These are phyloP conservation scores for Drosophila seclusa DNA, from an alignment of 2,888 invertebrate species.

Conservation along the genomic window DNA sequence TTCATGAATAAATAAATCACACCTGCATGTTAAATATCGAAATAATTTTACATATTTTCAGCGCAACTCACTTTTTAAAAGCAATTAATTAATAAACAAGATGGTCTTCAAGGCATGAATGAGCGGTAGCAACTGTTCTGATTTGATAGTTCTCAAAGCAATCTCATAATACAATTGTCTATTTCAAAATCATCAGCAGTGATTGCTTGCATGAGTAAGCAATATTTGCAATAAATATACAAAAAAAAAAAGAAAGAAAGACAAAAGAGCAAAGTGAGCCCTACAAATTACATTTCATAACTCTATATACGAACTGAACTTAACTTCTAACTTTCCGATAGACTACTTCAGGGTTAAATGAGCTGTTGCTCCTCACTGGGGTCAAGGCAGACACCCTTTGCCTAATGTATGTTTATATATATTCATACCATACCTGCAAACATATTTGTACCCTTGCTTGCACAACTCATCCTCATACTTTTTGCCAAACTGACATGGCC, in stretches of 20 bases:
- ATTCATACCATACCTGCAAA: not conserved
- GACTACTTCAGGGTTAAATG: conserved; percentile 4
- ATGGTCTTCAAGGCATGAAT: not conserved
- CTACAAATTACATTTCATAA: not conserved
- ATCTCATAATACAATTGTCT: not conserved
- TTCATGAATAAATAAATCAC: not conserved
- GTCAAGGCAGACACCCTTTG: conserved; percentile 1
- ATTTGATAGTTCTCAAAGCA: not conserved
- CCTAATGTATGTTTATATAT: not conserved
- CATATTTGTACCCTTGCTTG: not conserved
- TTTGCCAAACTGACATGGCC: conserved; percentile 1
- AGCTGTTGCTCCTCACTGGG: not conserved
- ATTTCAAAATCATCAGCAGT: not conserved
- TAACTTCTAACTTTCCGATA: conserved; percentile 7
- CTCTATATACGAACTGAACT: not conserved
- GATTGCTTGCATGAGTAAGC: not conserved
- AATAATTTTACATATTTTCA: not conserved
- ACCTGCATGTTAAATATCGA: not conserved
- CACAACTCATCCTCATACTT: conserved; percentile 1
- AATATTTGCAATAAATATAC: not conserved
- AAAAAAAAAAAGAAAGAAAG: not conserved
- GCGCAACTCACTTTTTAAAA: not conserved
- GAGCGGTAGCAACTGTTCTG: not conserved
- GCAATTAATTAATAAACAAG: not conserved
- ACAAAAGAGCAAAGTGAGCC: too few species aligned